These are phyloP conservation scores for Oikopleura dioica DNA, from an alignment of 23 tunicate genomes.

Conservation along the genomic window DNA sequence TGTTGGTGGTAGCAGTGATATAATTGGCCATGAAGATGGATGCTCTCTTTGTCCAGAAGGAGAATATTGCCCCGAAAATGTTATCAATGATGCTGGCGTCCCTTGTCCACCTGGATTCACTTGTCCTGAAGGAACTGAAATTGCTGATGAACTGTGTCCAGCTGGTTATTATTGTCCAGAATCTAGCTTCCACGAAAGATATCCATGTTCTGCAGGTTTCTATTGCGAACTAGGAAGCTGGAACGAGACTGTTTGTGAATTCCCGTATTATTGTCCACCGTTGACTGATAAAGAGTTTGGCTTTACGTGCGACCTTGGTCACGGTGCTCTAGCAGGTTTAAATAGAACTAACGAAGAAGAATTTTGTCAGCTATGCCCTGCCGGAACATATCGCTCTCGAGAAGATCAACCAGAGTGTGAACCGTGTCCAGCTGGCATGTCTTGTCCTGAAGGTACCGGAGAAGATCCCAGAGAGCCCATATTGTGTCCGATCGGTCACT, in stretches of 20 bases:
- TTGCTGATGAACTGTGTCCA: slow-evolving; percentile 14
- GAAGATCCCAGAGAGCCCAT: slow-evolving; percentile 39
- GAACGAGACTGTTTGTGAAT: slow-evolving; percentile 23
- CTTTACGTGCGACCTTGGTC: slow-evolving; percentile 52
- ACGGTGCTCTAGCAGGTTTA: slow-evolving; percentile 31
- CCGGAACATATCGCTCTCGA: slow-evolving; percentile 56
- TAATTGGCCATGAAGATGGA: neutral
- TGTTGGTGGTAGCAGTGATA: neutral
- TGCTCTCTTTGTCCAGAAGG: slow-evolving; percentile 1
- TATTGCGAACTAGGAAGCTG: slow-evolving; percentile 19
- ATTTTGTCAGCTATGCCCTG: slow-evolving; percentile 70
- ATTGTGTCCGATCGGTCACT: slow-evolving; percentile 67
- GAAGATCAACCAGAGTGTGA: slow-evolving; percentile 40
- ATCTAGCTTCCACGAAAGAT: neutral
- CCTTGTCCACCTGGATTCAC: slow-evolving; percentile 54
- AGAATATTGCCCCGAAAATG: neutral
- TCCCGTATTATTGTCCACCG: slow-evolving; percentile 81
- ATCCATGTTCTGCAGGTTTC: slow-evolving; percentile 15
- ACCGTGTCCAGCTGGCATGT: slow-evolving; percentile 97
- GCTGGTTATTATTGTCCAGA: slow-evolving; percentile 4
- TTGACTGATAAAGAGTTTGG: slow-evolving; percentile 28
- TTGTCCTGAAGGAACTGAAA: slow-evolving; percentile 33
- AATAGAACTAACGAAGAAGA: slow-evolving; percentile 29
- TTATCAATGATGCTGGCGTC: slow-evolving; percentile 12
- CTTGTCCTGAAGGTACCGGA: slow-evolving; percentile 72